Percentiles rank a stretch among this genome's conserved stretches.
phyloP scores from a whole-genome alignment of 2,113 vertebrate genomes.

The rabbit (Oryctolagus cuniculus) region mOryCun1.1 NC_091445.1:26691001-26691500 shows the following conservation, averaged over 20 bases:
- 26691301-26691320: neutral
- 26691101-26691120: neutral
- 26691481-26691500: neutral
- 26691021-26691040: neutral
- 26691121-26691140: neutral
- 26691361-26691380: neutral
- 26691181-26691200: neutral
- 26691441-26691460: neutral
- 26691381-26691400: neutral
- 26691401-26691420: neutral
- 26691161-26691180: neutral
- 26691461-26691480: neutral
- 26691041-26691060: neutral
- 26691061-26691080: neutral
- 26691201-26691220: neutral
- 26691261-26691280: neutral
- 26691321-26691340: neutral
- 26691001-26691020: neutral
- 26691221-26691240: neutral
- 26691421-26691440: neutral
- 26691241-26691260: neutral
- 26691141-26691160: conserved; percentile 11
- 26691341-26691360: neutral
- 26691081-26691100: neutral
- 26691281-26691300: neutral